Evolutionary conservation across 1,140 invertebrate species (phyloP).

Genomic region (Triops longicaudatus): DNA sequence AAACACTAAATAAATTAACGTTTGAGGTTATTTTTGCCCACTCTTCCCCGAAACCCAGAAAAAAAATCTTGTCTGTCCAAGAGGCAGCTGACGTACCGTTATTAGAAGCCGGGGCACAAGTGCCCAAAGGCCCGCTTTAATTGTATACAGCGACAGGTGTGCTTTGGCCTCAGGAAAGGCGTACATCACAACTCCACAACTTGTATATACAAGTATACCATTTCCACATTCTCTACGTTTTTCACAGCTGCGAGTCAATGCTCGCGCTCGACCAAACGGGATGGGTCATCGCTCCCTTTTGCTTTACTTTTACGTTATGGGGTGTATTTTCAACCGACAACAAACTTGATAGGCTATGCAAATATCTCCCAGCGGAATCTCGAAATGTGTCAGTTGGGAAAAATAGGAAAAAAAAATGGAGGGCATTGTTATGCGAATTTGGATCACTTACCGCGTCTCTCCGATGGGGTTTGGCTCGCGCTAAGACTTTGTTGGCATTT

Average conservation of each 20-base stretch:
- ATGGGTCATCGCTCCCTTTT: constrained; percentile 8
- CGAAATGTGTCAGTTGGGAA: no score
- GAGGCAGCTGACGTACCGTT: neutral
- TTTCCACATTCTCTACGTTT: no score
- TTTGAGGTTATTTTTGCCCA: no score
- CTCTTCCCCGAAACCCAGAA: no score
- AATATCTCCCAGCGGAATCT: no score
- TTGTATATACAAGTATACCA: neutral
- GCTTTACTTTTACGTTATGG: neutral
- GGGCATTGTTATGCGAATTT: no score
- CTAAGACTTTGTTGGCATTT: constrained; percentile 1
- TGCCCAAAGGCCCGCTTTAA: neutral
- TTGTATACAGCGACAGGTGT: neutral
- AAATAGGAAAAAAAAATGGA: no score
- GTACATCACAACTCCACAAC: neutral
- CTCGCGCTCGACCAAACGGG: neutral
- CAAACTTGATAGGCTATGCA: no score
- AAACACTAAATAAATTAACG: no score
- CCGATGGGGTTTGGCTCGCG: neutral
- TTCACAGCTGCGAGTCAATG: neutral
- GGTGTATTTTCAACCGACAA: neutral
- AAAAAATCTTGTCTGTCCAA: no score
- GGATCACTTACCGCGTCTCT: neutral
- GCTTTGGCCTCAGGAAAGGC: neutral
- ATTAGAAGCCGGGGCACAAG: neutral